A percentile compares a stretch with the other conserved stretches of the same genome.
Evolutionary conservation across 2,888 invertebrate genomes (phyloP).

Genomic region (Tethea ocularis): DNA sequence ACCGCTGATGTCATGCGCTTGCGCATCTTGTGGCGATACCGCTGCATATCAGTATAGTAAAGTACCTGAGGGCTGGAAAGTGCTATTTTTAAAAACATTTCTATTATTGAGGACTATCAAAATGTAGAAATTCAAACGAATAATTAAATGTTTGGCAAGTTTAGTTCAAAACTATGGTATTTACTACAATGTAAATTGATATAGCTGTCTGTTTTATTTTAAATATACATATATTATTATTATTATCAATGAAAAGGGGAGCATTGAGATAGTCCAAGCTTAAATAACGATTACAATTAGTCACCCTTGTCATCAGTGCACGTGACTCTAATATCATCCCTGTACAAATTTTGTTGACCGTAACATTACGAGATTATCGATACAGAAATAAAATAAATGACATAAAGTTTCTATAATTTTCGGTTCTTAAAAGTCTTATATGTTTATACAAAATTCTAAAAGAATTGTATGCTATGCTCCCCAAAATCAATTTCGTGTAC

Average conservation of each 20-base stretch:
- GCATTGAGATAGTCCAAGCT: constrained; percentile 23
- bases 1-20: constrained; percentile 60
- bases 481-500: constrained; percentile 37
- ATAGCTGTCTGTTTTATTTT: not conserved
- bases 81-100: not conserved
- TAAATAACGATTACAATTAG: constrained; percentile 45
- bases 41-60: constrained; percentile 11
- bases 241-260: constrained; percentile 20
- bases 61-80: not conserved
- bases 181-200: not conserved
- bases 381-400: not conserved
- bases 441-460: constrained; percentile 26
- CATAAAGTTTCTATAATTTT: not conserved
- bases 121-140: not conserved
- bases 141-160: not conserved
- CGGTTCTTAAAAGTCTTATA: not conserved
- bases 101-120: not conserved
- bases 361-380: constrained; percentile 17
- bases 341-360: constrained; percentile 25
- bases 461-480: constrained; percentile 34
- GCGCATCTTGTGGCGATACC: constrained; percentile 34
- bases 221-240: not conserved
- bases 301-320: constrained; percentile 37
- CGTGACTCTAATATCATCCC: constrained; percentile 44
- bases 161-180: not conserved